These are phyloP conservation scores for Sipha maydis DNA, from an alignment of 2,888 invertebrate genomes.

Conservation along the genomic window DNA sequence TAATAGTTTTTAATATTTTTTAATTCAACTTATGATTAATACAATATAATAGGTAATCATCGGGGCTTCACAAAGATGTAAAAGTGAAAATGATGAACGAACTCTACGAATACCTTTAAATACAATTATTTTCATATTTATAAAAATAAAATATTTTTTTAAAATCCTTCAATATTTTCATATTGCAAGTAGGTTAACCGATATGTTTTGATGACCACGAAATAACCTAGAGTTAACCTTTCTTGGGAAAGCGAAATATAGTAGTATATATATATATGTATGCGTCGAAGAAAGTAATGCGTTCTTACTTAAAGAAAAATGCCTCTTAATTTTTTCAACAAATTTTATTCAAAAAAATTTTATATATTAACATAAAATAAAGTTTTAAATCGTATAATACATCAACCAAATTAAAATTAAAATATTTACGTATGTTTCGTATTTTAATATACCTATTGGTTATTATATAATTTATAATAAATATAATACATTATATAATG, in stretches of 20 bases:
- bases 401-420: neutral
- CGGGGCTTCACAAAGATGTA: neutral
- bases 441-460: too few relatives aligned
- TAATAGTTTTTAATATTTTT: neutral
- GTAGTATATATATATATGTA: neutral
- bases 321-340: neutral
- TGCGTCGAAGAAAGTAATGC: neutral
- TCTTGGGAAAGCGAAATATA: constrained; percentile 18
- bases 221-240: constrained; percentile 34
- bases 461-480: neutral
- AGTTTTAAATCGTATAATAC: neutral
- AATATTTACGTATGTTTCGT: neutral
- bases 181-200: constrained; percentile 12
- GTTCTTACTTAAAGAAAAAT: neutral
- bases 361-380: neutral
- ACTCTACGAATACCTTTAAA: neutral
- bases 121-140: neutral
- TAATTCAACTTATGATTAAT: neutral
- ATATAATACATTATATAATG: too few relatives aligned
- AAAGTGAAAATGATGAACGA: neutral
- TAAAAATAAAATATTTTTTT: neutral
- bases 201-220: constrained; percentile 21
- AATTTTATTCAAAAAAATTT: neutral
- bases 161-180: neutral
- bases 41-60: neutral